Evolutionary conservation across 2,797 vertebrate species (phyloP).

Genomic region (Gallinago solitaria): DNA sequence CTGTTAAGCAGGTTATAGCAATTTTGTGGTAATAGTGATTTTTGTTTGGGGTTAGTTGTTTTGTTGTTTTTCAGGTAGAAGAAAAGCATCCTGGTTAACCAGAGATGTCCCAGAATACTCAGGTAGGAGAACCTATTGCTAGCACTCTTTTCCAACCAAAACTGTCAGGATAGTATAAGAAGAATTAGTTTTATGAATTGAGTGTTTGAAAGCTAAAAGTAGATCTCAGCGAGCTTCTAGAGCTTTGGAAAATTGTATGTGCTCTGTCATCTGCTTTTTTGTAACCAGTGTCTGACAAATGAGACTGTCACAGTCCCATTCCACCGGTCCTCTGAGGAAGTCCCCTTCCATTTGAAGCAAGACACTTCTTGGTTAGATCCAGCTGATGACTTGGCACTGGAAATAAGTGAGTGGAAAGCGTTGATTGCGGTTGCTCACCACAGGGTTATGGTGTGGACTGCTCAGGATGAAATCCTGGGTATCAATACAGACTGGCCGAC

Average conservation of each 20-base stretch:
- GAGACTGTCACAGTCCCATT: not conserved
- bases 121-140: not conserved
- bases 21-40: not conserved
- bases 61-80: not conserved
- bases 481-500: too few relatives aligned
- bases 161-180: not conserved
- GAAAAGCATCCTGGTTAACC: not conserved
- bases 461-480: not conserved
- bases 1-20: not conserved
- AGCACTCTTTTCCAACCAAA: not conserved
- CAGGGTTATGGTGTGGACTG: not conserved
- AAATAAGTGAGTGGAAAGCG: not conserved
- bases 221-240: not conserved
- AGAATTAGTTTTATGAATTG: not conserved
- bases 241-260: not conserved
- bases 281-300: not conserved
- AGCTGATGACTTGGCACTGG: not conserved
- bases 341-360: not conserved
- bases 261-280: not conserved
- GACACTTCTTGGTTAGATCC: not conserved
- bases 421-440: not conserved
- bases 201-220: not conserved
- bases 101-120: not conserved
- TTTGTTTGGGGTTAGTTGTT: not conserved
- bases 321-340: not conserved